phyloP scores from a whole-genome alignment of 2,113 vertebrate genomes.

The Daboia siamensis region DNA sequence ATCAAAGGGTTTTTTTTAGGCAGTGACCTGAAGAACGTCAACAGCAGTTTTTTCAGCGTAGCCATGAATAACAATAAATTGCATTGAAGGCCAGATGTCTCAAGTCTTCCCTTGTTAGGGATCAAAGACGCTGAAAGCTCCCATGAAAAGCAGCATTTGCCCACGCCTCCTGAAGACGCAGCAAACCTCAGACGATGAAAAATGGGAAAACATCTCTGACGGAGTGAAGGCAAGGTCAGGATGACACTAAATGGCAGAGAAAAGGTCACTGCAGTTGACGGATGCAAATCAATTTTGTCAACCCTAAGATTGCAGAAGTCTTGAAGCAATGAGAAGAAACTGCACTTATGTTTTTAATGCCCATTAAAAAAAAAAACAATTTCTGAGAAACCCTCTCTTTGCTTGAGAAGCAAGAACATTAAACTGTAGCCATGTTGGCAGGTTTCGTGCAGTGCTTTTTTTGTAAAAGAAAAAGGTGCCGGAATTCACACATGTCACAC shows the following conservation, averaged over 20 bases:
- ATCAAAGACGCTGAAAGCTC: not conserved
- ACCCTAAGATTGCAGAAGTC: not conserved
- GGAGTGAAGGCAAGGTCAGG: not conserved
- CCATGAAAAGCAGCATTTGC: not conserved
- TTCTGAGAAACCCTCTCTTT: not conserved
- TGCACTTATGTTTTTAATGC: not conserved
- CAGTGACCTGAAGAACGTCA: not conserved
- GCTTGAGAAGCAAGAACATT: not conserved
- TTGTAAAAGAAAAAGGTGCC: no score
- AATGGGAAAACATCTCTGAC: fast-evolving
- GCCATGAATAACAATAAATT: not conserved
- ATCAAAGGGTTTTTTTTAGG: not conserved
- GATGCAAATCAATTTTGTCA: not conserved
- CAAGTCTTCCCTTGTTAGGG: not conserved
- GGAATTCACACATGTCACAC: no score
- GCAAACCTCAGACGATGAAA: not conserved
- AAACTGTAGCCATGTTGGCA: not conserved
- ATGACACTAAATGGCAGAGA: not conserved
- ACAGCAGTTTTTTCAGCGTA: not conserved
- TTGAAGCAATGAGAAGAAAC: not conserved
- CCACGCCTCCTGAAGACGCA: not conserved
- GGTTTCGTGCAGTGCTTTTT: no score
- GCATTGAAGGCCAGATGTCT: not conserved
- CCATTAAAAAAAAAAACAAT: not conserved
- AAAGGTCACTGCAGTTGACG: not conserved